A percentile compares a stretch with the other conserved stretches of the same genome.
Conservation (phyloP, 2,797 vertebrate genomes). For the Taenioides sp. region DNA sequence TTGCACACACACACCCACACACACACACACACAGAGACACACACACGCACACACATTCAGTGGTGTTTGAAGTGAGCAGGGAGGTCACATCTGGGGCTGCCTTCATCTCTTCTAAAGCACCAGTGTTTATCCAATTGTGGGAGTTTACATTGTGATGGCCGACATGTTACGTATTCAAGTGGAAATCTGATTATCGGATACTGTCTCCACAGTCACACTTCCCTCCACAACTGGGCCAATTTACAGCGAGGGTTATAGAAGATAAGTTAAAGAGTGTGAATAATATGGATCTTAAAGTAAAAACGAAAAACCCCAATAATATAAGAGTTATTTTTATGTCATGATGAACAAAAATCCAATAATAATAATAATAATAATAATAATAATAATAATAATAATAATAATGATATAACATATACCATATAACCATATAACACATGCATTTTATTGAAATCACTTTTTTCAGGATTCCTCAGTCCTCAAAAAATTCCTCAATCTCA, state of each 20-base stretch:
- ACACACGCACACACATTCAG: not conserved
- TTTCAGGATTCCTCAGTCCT: no score
- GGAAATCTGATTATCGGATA: constrained; percentile 45
- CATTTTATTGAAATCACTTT: no score
- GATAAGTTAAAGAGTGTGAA: not conserved
- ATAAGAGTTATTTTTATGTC: no score
- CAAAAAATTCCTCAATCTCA: no score
- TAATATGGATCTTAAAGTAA: not conserved
- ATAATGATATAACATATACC: no score
- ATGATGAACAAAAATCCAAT: no score
- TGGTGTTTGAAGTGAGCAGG: constrained; percentile 24
- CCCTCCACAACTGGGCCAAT: not conserved
- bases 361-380: no score
- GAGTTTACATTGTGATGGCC: constrained; percentile 37
- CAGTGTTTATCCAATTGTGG: constrained; percentile 40
- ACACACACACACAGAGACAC: no score
- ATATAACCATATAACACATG: no score
- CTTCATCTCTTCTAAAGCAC: constrained; percentile 50
- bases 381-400: no score
- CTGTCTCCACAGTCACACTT: constrained; percentile 15
- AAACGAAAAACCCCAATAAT: not conserved
- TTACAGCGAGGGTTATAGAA: not conserved
- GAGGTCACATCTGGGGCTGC: constrained; percentile 51
- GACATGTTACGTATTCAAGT: constrained; percentile 34
- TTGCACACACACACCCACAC: constrained; percentile 41